Conservation (phyloP, 2,113 vertebrate species). For the Ploceus nigricollis region DNA sequence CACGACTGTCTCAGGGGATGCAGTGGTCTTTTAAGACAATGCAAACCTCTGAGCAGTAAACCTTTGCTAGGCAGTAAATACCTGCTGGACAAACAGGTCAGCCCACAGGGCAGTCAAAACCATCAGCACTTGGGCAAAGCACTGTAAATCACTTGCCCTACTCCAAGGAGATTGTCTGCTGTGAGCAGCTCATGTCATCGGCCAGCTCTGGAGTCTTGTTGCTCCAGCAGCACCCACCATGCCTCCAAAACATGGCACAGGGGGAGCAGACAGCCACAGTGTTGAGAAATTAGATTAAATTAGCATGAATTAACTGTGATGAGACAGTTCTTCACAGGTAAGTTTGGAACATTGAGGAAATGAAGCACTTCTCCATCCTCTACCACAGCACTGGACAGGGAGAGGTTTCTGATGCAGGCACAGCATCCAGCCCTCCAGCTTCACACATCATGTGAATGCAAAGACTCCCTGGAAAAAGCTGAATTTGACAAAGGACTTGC, state of each 20-base stretch:
- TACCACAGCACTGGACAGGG: fast-evolving
- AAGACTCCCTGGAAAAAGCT: not conserved
- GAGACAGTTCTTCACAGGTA: not conserved
- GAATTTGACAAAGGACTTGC: not conserved
- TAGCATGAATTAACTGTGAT: not conserved
- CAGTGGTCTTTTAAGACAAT: not conserved
- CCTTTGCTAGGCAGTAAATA: not conserved
- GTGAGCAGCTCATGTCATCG: fast-evolving
- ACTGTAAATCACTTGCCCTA: fast-evolving
- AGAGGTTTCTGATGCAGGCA: not conserved
- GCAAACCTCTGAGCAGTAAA: not conserved
- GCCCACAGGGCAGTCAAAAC: not conserved
- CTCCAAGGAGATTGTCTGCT: not conserved
- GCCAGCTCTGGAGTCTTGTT: not conserved
- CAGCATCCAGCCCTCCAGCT: not conserved
- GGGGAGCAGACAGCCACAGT: not conserved
- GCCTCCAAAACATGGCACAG: fast-evolving
- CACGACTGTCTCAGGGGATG: not conserved
- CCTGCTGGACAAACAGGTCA: not conserved
- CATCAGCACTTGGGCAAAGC: not conserved
- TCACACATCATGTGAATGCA: not conserved
- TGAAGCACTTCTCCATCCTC: not conserved
- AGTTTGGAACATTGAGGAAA: not conserved
- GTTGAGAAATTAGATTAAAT: not conserved
- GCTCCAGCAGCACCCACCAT: not conserved